A percentile compares a stretch with the other conserved stretches of the same genome.
Conservation (phyloP, 2,113 vertebrate species). For the Burhinus bistriatus region DNA sequence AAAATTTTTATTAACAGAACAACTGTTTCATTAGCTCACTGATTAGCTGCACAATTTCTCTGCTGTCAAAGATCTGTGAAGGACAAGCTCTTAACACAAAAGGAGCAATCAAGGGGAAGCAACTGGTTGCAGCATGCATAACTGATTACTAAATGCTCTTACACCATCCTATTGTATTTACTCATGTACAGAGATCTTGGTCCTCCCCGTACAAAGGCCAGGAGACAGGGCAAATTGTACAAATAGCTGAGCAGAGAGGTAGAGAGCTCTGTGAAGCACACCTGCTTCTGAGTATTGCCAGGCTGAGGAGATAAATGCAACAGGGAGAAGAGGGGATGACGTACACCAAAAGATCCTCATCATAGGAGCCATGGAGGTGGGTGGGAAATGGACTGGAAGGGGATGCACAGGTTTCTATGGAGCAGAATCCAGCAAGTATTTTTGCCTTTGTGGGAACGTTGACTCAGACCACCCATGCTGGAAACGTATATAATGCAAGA, state of each 20-base stretch:
- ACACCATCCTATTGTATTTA: not conserved
- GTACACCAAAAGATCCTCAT: not conserved
- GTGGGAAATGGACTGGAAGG: not conserved
- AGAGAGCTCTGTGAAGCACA: not conserved
- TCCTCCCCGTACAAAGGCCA: accelerated
- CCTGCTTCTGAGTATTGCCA: not conserved
- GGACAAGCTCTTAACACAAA: constrained; percentile 35
- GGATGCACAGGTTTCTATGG: not conserved
- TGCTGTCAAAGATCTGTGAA: not conserved
- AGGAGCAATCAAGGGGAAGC: constrained; percentile 33
- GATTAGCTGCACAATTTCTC: constrained; percentile 27
- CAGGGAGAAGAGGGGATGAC: not conserved
- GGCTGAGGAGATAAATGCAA: not conserved
- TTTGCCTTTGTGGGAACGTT: not conserved
- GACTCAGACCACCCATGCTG: not conserved
- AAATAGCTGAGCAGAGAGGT: not conserved
- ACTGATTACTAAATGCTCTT: not conserved
- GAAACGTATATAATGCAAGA: not conserved
- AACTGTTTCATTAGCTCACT: constrained; percentile 33
- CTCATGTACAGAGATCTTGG: not conserved
- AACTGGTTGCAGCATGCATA: not conserved
- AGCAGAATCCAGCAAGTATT: not conserved
- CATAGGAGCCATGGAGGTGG: accelerated
- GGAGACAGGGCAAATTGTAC: not conserved
- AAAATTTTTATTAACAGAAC: constrained; percentile 22